Evolutionary conservation across 2,113 vertebrate genomes (phyloP).

Genomic region (Pyrgilauda ruficollis): DNA sequence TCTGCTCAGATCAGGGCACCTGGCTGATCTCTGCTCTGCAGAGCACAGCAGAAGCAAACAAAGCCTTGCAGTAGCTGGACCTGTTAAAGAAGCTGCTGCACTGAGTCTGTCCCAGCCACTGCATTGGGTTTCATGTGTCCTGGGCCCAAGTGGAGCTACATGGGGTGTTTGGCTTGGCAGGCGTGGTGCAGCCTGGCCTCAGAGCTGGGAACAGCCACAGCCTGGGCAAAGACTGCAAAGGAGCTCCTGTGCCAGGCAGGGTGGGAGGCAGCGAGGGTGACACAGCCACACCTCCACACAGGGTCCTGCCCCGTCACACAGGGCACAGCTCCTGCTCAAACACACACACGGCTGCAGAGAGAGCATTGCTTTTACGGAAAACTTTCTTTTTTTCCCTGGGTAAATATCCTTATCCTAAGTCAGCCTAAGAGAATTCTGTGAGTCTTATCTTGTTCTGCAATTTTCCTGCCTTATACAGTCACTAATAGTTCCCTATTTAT

Average conservation of each 20-base stretch:
- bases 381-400: background rate
- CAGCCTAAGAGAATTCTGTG: background rate
- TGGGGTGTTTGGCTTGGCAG: background rate
- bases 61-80: background rate
- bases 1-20: background rate
- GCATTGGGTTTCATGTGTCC: background rate
- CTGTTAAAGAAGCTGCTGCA: background rate
- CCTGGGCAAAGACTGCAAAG: background rate
- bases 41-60: background rate
- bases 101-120: background rate
- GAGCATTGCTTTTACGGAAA: background rate
- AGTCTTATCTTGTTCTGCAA: constrained; percentile 37
- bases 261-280: fast-evolving
- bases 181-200: background rate
- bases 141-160: background rate
- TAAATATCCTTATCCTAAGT: constrained; percentile 33
- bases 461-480: constrained; percentile 30
- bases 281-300: background rate
- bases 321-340: fast-evolving
- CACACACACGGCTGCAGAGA: background rate
- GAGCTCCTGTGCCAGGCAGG: background rate
- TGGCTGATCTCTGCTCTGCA: background rate
- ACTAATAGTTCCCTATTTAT: constrained; percentile 4
- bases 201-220: background rate
- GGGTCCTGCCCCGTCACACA: background rate